Evolutionary conservation across 2,888 invertebrate species (phyloP).

Genomic region (Watsonalla binaria): DNA sequence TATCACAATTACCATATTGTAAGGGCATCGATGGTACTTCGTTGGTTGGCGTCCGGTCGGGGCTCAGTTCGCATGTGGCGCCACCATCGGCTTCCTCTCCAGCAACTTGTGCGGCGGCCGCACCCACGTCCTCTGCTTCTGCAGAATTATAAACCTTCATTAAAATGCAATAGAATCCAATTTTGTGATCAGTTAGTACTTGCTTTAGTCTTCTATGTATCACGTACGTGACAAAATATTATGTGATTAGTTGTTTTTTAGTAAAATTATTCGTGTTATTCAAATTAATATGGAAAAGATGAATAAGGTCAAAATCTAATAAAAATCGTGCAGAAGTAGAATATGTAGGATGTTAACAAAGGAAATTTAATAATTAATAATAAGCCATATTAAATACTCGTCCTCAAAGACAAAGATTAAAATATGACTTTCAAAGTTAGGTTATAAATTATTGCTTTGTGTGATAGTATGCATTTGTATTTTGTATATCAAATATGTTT

Average conservation of each 20-base stretch:
- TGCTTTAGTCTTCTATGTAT: neutral
- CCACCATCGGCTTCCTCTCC: slow-evolving; percentile 61
- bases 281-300: slow-evolving; percentile 5
- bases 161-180: neutral
- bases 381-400: neutral
- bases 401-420: neutral
- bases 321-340: slow-evolving; percentile 24
- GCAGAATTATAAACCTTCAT: slow-evolving; percentile 21
- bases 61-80: slow-evolving; percentile 70
- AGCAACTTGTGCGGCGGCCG: slow-evolving; percentile 58
- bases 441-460: neutral
- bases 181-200: neutral
- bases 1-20: slow-evolving; percentile 57
- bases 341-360: slow-evolving; percentile 5
- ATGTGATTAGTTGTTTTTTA: too few species aligned
- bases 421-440: neutral
- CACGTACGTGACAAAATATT: neutral
- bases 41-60: slow-evolving; percentile 76
- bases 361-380: neutral
- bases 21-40: slow-evolving; percentile 71
- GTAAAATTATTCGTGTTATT: neutral
- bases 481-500: neutral
- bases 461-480: neutral
- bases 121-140: slow-evolving; percentile 74
- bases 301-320: slow-evolving; percentile 27